Evolutionary conservation across 2,797 vertebrate genomes (phyloP), one percentile per base, ranked within the genome.

Genomic region (Decapterus maruadsi): DNA sequence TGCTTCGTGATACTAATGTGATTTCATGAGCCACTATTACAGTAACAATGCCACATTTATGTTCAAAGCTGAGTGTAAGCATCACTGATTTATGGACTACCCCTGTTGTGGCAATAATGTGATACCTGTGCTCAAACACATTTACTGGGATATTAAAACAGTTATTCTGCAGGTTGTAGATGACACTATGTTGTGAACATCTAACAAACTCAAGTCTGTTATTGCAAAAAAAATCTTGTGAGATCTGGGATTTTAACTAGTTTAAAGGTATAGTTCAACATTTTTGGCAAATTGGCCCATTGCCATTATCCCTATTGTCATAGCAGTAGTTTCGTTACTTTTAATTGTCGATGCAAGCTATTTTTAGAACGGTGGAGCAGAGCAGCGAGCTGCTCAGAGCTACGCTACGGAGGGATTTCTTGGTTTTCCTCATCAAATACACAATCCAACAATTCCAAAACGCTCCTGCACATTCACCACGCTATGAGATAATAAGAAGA

Each of bases 11-110:
- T n/a, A 4, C 62, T 29, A 36, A 60, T 31, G 54, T 60, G 12
- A 57, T 79, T 81, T 54, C 67, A 68, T 58, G 43, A 79, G 43
- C 40, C 17, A 20, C 38, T 16, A 31, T 43, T 54, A 46, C 38
- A 53, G 26, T 76, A 8, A 73, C 75, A 58, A 70, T 48, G 22
- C 16, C 3, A 16, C 38, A 20, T 71, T 78, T 10, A n/a, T 66
- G 42, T 56, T 65, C 17, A 66, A 8, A 61, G 43, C 6, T 68
- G 6, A 60, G 42, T 29, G 5, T 26, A 17, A 60, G 46, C 31
- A 42, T 56, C 36, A 10, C 60, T 56, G 68, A 57, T 61, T 82
- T 51, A 66, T 56, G 26, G 34, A 57, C 8, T 17, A 26, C 22
- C 2, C 4, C 4, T 67, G 20, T 26, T 12, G 12, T 29, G 14